Evolutionary conservation across 1,140 invertebrate species (phyloP), one percentile per base, ranked within the genome.

Genomic region (Hyles euphorbiae): DNA sequence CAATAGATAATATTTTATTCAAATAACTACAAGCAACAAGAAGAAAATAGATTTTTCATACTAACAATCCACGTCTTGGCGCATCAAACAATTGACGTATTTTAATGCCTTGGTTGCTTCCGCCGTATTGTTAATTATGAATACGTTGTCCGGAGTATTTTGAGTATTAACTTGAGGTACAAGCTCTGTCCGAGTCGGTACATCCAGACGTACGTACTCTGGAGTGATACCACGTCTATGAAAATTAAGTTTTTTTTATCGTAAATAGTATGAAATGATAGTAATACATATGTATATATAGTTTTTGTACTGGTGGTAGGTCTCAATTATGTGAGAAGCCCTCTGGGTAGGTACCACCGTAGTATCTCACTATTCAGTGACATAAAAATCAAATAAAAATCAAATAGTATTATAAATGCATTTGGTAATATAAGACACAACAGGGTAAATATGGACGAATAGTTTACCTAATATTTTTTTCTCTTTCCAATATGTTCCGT

Each of bases 71-170:
- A 11, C 8, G n/a, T 36, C 3, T 3, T 3, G 3, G 8, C 10
- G 2, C 43, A 48, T 72, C 78, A 50, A 80, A 54, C 60, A 56
- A 54, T 69, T 70, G 8, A 92, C 68, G 68, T 81, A 84, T 34
- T 83, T 79, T 4, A 92, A 61, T 43, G 90, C 88, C 22, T 62
- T 67, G 34, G 80, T 76, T 0, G 91, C 91, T 49, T 92, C 90
- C 0, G 61, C 57, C 43, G 90, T 83, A 10, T 82, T 84, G 64
- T 93, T 93, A 10, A 93, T 82, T 3, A 90, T 78, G 50, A 92
- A 91, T 10, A 91, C 90, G 74, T 93, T 93, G 34, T 85, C 70
- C 0, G 92, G 92, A 4, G 67, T 65, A 3, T 55, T 60, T 9
- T 73, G 55, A 12, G 53, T 58, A 9, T 51, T 46, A 1, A 60